These are phyloP conservation scores for Ovibos moschatus DNA, from an alignment of 2,113 vertebrate species.

Conservation along the genomic window DNA sequence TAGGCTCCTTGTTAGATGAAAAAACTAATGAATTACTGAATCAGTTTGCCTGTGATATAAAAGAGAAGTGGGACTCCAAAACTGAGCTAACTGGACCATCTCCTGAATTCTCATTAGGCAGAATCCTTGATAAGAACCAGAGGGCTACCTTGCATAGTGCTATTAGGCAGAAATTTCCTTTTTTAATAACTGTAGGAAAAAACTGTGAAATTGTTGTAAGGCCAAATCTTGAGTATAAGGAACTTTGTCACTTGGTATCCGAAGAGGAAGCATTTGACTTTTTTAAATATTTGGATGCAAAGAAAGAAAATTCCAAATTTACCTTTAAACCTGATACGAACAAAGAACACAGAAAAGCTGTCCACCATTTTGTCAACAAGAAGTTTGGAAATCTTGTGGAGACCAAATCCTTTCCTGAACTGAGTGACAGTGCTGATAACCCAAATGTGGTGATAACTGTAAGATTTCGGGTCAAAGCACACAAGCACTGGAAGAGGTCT, in stretches of 20 bases:
- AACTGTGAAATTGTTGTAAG: conserved; percentile 88
- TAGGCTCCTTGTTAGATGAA: conserved; percentile 84
- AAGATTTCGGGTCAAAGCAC: conserved; percentile 86
- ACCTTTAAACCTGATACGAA: conserved; percentile 87
- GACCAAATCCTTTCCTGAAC: conserved; percentile 89
- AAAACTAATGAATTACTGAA: conserved; percentile 77
- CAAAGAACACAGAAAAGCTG: conserved; percentile 90
- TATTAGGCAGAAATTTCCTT: conserved; percentile 90
- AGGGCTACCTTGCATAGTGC: conserved; percentile 89
- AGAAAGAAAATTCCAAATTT: conserved; percentile 87
- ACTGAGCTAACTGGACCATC: neutral
- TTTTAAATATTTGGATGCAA: conserved; percentile 93
- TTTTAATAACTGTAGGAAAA: conserved; percentile 89
- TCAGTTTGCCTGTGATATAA: conserved; percentile 83
- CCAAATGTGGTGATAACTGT: conserved; percentile 85
- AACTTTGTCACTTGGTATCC: conserved; percentile 88
- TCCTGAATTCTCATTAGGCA: conserved; percentile 86
- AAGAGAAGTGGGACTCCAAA: conserved; percentile 52
- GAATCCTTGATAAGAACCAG: conserved; percentile 84
- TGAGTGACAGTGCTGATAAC: neutral
- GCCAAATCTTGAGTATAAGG: conserved; percentile 89
- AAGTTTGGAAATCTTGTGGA: conserved; percentile 94
- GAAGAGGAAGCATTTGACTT: conserved; percentile 91
- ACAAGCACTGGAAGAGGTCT: conserved; percentile 82
- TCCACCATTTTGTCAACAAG: conserved; percentile 93